Evolutionary conservation across 1,140 invertebrate species (phyloP).

Genomic region (Macrosteles quadrilineatus): DNA sequence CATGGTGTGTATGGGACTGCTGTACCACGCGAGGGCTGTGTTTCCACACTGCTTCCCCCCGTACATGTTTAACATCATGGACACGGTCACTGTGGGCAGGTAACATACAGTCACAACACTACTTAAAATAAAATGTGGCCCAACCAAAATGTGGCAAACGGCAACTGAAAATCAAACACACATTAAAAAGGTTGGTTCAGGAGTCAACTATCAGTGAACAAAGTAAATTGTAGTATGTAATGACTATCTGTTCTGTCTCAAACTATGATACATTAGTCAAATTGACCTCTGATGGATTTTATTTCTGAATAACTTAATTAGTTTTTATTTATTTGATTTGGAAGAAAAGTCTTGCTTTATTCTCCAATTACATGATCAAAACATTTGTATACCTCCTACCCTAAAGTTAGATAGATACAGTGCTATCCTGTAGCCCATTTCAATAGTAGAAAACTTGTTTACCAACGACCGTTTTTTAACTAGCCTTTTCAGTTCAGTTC

Average conservation of each 20-base stretch:
- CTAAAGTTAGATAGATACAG: no score
- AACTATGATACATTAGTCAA: neutral
- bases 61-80: slow-evolving; percentile 5
- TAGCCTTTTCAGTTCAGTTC: no score
- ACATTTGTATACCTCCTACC: no score
- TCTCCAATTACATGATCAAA: no score
- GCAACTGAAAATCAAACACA: neutral
- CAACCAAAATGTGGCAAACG: neutral
- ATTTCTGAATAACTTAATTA: no score
- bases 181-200: neutral
- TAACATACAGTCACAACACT: neutral
- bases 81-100: neutral
- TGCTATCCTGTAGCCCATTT: no score
- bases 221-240: neutral
- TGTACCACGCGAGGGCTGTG: neutral
- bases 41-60: neutral
- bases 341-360: no score
- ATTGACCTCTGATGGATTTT: no score
- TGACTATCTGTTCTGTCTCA: neutral
- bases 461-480: no score
- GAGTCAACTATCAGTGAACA: neutral
- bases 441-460: no score
- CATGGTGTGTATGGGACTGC: neutral
- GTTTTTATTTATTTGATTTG: no score
- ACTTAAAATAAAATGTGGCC: neutral